Evolutionary conservation across 2,113 vertebrate genomes (phyloP), one percentile per base, ranked within the genome.

Genomic region (Corythaeola cristata): DNA sequence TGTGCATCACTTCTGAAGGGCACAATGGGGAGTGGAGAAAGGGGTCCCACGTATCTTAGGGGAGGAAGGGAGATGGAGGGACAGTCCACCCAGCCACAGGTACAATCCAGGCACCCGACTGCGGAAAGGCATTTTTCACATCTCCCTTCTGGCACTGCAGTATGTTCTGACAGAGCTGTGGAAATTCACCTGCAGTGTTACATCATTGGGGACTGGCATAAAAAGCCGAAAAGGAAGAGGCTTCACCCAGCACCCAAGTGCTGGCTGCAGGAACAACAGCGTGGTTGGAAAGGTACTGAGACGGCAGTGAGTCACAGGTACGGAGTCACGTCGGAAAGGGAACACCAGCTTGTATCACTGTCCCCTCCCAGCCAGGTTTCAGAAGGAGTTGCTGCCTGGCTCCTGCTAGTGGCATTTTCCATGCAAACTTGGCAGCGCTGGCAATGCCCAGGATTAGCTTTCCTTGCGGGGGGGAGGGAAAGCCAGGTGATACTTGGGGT

Each of bases 111-210:
- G 50, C 26, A 90, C 18, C 6, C 0, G 0, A 12, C 2, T 39
- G 17, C 41, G 21, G 27, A 32, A 90, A 82, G 45, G 12, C 11
- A 35, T 81, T 69, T 96, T 81, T 74, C 72, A 47, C 32, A 67
- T 47, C 37, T 90, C 77, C 81, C 47, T 75, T 72, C 66, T 37
- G 44, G 84, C 67, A 56, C 55, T 5, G 4, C 30, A 30, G 33
- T 49, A 68, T 49, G 56, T 94, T 80, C 63, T 67, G 78, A 45
- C 67, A 91, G 66, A 64, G 45, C 79, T 95, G 90, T 95, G 79
- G 96, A 91, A 97, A 98, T 97, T 90, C 89, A 93, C 72, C 67
- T 88, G 63, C 3, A 6, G 12, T 83, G n/a, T 97, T 97, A 93
- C 93, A 97, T 97, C 96, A 97, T 19, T 83, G 47, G 12, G 66